These are phyloP conservation scores for Phrynocephalus forsythii DNA, from an alignment of 2,797 vertebrate species.

Conservation along the genomic window DNA sequence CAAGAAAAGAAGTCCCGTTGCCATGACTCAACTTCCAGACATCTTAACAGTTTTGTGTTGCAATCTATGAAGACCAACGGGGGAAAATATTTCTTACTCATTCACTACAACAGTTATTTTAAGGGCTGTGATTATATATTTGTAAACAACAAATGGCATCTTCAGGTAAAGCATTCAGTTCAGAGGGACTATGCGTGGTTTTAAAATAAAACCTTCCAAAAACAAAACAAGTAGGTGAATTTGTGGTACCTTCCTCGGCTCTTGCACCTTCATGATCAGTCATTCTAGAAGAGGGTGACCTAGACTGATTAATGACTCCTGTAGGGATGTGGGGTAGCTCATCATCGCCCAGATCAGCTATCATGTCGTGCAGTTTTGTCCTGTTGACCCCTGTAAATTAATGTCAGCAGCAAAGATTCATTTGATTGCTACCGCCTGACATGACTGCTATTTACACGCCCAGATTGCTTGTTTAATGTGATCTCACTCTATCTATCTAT, in stretches of 20 bases:
- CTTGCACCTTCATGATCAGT: slow-evolving; percentile 84
- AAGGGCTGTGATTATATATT: neutral
- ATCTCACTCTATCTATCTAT: slow-evolving; percentile 46
- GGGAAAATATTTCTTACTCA: neutral
- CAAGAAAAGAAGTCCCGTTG: no score
- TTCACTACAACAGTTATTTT: neutral
- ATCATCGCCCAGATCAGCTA: slow-evolving; percentile 85
- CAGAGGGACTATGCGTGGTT: slow-evolving; percentile 58
- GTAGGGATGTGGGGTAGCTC: slow-evolving; percentile 82
- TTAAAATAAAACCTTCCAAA: slow-evolving; percentile 68
- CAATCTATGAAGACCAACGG: neutral
- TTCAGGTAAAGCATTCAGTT: slow-evolving; percentile 30
- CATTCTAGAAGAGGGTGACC: slow-evolving; percentile 83
- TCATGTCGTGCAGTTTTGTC: slow-evolving; percentile 84
- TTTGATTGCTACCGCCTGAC: slow-evolving; percentile 75
- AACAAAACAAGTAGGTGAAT: slow-evolving; percentile 78
- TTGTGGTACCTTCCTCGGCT: slow-evolving; percentile 84
- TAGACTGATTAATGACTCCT: slow-evolving; percentile 83
- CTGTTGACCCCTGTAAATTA: slow-evolving; percentile 85
- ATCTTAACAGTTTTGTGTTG: neutral
- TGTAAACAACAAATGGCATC: slow-evolving; percentile 48
- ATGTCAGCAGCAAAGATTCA: slow-evolving; percentile 81
- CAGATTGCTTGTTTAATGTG: slow-evolving; percentile 67
- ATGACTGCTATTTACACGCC: slow-evolving; percentile 71
- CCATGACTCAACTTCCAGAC: no score